Percentiles rank a stretch among this genome's conserved stretches.
phyloP scores from a whole-genome alignment of 2,888 invertebrate genomes.

The Thecophora atra region DNA sequence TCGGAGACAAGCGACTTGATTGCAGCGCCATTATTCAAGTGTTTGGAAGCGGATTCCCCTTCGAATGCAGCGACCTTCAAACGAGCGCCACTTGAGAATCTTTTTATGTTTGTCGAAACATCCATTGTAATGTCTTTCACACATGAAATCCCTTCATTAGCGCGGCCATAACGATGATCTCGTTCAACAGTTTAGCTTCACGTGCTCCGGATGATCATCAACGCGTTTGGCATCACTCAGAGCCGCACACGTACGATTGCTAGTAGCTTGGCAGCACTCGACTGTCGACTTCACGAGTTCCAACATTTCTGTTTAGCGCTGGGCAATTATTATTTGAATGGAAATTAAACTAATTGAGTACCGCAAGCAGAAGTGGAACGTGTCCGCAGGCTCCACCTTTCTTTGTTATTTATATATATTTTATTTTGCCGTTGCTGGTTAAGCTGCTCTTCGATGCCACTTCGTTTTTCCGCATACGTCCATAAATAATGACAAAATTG shows the following conservation, averaged over 20 bases:
- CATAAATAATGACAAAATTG: conserved; percentile 64
- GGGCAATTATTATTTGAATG: conserved; percentile 63
- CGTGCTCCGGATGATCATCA: too few species aligned
- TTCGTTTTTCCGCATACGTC: conserved; percentile 49
- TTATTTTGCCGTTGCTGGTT: conserved; percentile 33
- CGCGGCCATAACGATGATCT: too few species aligned
- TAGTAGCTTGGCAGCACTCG: too few species aligned
- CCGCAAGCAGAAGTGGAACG: conserved; percentile 52
- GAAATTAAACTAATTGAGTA: conserved; percentile 61
- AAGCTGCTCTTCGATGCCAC: conserved; percentile 49
- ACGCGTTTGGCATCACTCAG: too few species aligned
- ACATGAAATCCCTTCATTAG: too few species aligned
- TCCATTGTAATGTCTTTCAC: too few species aligned
- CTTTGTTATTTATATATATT: conserved; percentile 32
- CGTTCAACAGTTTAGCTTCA: too few species aligned
- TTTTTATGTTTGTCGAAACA: too few species aligned
- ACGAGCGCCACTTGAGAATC: not conserved
- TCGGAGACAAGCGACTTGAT: not conserved
- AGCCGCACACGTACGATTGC: too few species aligned
- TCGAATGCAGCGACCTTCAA: not conserved
- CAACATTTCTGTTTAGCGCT: conserved; percentile 47
- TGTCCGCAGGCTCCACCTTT: conserved; percentile 13
- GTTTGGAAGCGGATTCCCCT: not conserved
- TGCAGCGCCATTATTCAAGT: not conserved
- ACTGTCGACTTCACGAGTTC: conserved; percentile 43